Conservation (phyloP, 1,140 invertebrate species). For the Prorops nasuta region DNA sequence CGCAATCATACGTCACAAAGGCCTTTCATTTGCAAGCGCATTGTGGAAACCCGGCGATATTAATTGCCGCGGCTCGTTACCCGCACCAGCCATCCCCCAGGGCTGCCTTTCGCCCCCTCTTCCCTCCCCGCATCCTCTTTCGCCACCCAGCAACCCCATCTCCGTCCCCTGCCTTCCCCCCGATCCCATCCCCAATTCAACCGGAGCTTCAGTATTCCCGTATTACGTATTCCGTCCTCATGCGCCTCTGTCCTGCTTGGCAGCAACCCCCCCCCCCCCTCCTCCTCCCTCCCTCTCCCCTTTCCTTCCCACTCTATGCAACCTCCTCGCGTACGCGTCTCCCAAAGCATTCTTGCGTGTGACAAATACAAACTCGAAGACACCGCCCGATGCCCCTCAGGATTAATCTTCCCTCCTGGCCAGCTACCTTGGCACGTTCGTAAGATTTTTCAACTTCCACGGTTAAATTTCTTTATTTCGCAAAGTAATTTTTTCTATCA, state of each 20-base stretch:
- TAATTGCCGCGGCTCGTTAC: slow-evolving; percentile 58
- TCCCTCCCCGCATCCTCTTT: slow-evolving; percentile 15
- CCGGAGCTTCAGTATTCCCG: slow-evolving; percentile 27
- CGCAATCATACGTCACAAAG: slow-evolving; percentile 60
- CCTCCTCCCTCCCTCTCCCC: neutral
- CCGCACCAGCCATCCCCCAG: slow-evolving; percentile 30
- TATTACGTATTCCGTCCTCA: slow-evolving; percentile 50
- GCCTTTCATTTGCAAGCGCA: slow-evolving; percentile 59
- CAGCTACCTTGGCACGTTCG: too few relatives aligned
- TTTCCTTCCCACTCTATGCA: slow-evolving; percentile 10
- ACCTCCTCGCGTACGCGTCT: slow-evolving; percentile 14
- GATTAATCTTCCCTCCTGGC: slow-evolving; percentile 25
- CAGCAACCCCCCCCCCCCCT: slow-evolving; percentile 28
- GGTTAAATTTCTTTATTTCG: too few relatives aligned
- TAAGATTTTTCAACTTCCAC: too few relatives aligned
- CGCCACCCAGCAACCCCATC: neutral
- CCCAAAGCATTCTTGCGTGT: slow-evolving; percentile 22
- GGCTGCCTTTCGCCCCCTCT: slow-evolving; percentile 24
- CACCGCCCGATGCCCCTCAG: slow-evolving; percentile 23
- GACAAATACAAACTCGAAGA: slow-evolving; percentile 45
- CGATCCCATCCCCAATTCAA: slow-evolving; percentile 17
- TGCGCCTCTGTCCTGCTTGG: slow-evolving; percentile 39
- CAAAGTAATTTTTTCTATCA: too few relatives aligned
- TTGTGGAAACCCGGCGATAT: slow-evolving; percentile 57
- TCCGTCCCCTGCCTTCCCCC: slow-evolving; percentile 15